A percentile compares a stretch with the other conserved stretches of the same genome.
Evolutionary conservation across 2,113 vertebrate species (phyloP).

Genomic region (Rhineura floridana): DNA sequence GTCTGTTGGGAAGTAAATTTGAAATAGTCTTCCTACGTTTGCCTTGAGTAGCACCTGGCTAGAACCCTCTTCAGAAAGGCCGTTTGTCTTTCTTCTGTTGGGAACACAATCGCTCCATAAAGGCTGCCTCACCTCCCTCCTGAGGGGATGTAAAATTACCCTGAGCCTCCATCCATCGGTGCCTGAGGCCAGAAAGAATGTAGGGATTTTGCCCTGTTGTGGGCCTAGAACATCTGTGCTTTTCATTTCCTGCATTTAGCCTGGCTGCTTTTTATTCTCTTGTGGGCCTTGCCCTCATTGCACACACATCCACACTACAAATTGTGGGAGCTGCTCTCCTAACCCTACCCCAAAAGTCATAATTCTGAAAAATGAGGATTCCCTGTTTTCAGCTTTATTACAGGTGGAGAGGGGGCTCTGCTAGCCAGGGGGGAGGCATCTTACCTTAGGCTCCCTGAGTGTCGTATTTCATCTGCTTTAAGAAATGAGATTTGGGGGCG

Average conservation of each 20-base stretch:
- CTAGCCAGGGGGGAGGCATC: not conserved
- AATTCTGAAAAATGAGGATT: no score
- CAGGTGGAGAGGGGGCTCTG: not conserved
- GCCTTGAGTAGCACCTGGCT: not conserved
- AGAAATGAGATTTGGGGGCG: no score
- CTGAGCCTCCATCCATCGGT: not conserved
- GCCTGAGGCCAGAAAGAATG: not conserved
- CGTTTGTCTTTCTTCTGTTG: no score
- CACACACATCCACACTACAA: not conserved
- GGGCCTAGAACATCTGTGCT: not conserved
- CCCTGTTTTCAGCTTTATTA: not conserved
- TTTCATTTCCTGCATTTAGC: not conserved
- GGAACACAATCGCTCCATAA: not conserved
- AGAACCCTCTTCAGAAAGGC: not conserved
- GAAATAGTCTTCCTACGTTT: not conserved
- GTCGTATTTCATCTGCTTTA: not conserved
- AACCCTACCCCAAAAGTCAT: not conserved
- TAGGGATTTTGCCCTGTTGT: not conserved
- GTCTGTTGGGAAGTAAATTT: not conserved
- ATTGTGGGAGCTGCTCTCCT: no score
- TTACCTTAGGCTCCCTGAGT: not conserved
- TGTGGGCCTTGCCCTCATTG: no score
- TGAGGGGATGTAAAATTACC: not conserved
- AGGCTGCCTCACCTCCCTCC: not conserved
- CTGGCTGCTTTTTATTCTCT: accelerated